These are phyloP conservation scores for Anastrepha obliqua DNA, from an alignment of 1,140 invertebrate species.

Conservation along the genomic window DNA sequence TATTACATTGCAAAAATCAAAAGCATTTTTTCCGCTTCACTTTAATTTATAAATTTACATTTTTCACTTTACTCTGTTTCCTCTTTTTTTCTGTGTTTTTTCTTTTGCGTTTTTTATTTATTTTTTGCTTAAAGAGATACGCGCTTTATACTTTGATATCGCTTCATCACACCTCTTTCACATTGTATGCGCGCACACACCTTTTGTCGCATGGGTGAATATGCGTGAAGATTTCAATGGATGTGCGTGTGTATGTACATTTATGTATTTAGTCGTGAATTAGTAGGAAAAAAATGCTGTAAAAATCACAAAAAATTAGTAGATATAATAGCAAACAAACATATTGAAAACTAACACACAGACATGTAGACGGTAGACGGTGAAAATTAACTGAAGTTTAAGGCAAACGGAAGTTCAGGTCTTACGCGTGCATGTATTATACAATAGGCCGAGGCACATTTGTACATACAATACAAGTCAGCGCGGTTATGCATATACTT, in stretches of 20 bases:
- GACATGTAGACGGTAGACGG: neutral
- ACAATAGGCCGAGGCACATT: neutral
- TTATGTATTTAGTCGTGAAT: neutral
- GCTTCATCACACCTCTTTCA: neutral
- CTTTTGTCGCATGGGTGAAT: neutral
- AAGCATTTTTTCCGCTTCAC: neutral
- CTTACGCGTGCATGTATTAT: neutral
- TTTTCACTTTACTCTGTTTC: neutral
- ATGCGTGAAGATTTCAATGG: neutral
- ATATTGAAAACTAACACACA: neutral
- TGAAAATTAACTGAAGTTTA: conserved; percentile 29
- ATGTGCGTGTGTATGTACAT: neutral
- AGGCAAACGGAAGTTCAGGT: conserved; percentile 41
- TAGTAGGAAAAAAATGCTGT: neutral
- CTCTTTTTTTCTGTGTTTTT: neutral
- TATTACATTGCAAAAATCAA: neutral
- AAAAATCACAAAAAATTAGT: too few relatives aligned
- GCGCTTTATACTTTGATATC: neutral
- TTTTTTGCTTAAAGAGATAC: neutral
- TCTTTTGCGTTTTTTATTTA: neutral
- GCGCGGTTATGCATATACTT: neutral
- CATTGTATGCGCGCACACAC: neutral
- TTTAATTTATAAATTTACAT: neutral
- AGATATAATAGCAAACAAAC: neutral
- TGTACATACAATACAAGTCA: neutral